phyloP scores from a whole-genome alignment of 2,797 vertebrate genomes.

The Tangara arthus region DNA sequence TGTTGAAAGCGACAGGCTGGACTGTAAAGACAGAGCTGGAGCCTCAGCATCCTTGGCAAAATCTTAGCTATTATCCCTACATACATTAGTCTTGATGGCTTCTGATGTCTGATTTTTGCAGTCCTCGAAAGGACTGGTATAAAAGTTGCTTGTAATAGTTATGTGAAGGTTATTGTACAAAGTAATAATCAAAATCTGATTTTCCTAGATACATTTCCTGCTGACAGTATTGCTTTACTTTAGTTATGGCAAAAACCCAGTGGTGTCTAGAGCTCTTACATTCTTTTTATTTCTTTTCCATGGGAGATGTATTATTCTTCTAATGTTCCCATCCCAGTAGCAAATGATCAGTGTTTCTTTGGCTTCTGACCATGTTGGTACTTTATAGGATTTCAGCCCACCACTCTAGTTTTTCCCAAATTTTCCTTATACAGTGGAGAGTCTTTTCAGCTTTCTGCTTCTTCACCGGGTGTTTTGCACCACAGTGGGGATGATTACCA shows the following conservation, averaged over 20 bases:
- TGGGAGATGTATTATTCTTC: not conserved
- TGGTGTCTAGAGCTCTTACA: not conserved
- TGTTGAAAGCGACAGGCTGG: not conserved
- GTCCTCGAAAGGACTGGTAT: not conserved
- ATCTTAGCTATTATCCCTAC: not conserved
- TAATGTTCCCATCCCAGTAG: not conserved
- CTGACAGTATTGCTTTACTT: not conserved
- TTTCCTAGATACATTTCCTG: not conserved
- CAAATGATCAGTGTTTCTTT: not conserved
- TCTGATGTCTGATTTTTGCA: not conserved
- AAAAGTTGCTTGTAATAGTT: not conserved
- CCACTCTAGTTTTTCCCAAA: not conserved
- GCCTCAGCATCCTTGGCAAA: not conserved
- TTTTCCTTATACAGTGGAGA: not conserved
- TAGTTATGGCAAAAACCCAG: not conserved
- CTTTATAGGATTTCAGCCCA: not conserved
- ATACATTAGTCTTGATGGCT: not conserved
- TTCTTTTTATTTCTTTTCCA: not conserved
- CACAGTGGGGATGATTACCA: not conserved
- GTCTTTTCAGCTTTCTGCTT: not conserved
- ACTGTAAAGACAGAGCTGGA: not conserved
- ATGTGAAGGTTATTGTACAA: not conserved
- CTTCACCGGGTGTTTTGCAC: not conserved
- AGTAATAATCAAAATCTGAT: not conserved
- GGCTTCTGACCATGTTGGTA: not conserved